These are phyloP conservation scores for Acanthoscelides obtectus DNA, from an alignment of 2,888 invertebrate genomes.

Conservation along the genomic window DNA sequence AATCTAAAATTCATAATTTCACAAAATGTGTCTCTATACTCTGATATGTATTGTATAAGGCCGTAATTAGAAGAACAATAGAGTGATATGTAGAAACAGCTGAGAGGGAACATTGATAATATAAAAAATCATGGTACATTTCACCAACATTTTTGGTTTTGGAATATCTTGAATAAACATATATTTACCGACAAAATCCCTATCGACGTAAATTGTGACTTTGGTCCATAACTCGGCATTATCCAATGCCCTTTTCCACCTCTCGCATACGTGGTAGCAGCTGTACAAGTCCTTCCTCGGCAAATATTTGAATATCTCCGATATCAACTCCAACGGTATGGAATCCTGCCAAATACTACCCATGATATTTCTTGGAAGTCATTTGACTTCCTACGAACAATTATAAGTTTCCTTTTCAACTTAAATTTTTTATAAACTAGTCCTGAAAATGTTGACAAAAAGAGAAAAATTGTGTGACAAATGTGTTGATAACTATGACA, in stretches of 20 bases:
- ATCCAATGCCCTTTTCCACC: slow-evolving; percentile 36
- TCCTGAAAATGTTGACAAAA: background rate
- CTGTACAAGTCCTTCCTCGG: slow-evolving; percentile 35
- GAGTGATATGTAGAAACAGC: background rate
- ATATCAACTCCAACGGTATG: slow-evolving; percentile 34
- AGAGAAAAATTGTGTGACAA: background rate
- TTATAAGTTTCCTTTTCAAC: background rate
- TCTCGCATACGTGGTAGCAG: slow-evolving; percentile 36
- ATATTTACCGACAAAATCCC: slow-evolving; percentile 32
- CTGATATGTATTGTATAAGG: background rate
- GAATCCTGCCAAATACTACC: slow-evolving; percentile 28
- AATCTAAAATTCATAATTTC: too few relatives aligned
- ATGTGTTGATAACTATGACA: background rate
- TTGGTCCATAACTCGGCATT: slow-evolving; percentile 36
- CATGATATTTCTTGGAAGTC: slow-evolving; percentile 17
- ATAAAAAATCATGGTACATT: background rate
- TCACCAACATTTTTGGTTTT: too few relatives aligned
- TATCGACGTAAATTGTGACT: slow-evolving; percentile 37
- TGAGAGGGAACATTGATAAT: background rate
- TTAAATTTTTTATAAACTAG: background rate
- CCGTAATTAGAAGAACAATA: background rate
- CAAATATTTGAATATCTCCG: slow-evolving; percentile 36
- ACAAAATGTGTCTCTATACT: background rate
- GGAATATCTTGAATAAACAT: background rate
- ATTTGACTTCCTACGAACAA: background rate